phyloP scores from a whole-genome alignment of 64 coral and sea anemone species.

The Pachyseris speciosa region DNA sequence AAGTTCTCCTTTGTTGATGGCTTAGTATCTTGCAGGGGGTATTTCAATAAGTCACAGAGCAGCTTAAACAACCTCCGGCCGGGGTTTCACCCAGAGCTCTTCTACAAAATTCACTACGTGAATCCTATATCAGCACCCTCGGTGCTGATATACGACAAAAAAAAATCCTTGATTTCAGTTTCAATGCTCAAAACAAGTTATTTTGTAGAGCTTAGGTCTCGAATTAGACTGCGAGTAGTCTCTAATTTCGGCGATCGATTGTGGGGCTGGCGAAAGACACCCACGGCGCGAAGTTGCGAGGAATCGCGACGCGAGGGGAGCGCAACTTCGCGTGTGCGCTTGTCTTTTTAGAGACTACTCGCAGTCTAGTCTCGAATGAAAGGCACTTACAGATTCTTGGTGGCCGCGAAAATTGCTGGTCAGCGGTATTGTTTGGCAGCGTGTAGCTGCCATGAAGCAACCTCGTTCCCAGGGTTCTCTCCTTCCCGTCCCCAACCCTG shows the following conservation, averaged over 20 bases:
- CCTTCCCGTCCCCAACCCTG: too few relatives aligned
- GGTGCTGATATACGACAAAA: constrained; percentile 25
- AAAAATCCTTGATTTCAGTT: too few relatives aligned
- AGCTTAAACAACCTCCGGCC: constrained; percentile 48
- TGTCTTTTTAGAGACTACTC: too few relatives aligned
- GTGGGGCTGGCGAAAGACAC: too few relatives aligned
- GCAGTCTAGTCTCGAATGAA: too few relatives aligned
- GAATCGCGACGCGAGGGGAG: too few relatives aligned
- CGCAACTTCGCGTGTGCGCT: too few relatives aligned
- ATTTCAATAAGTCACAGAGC: constrained; percentile 55
- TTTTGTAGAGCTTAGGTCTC: constrained; percentile 53
- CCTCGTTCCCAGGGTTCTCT: too few relatives aligned
- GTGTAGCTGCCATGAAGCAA: constrained; percentile 74
- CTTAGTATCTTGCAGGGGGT: constrained; percentile 25
- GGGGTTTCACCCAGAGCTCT: constrained; percentile 1
- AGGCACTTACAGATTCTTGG: constrained; percentile 55
- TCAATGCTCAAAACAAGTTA: constrained; percentile 57
- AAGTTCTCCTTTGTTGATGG: too few relatives aligned
- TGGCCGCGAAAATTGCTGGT: constrained; percentile 60
- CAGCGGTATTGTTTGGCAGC: constrained; percentile 73
- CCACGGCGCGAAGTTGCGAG: too few relatives aligned
- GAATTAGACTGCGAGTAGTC: too few relatives aligned
- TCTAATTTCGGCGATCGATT: too few relatives aligned
- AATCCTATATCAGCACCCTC: constrained; percentile 47
- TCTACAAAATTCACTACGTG: constrained; percentile 67